Percentiles rank a stretch among this genome's conserved stretches.
Evolutionary conservation across 2,113 vertebrate genomes (phyloP).

Genomic region (Silurus asotus): DNA sequence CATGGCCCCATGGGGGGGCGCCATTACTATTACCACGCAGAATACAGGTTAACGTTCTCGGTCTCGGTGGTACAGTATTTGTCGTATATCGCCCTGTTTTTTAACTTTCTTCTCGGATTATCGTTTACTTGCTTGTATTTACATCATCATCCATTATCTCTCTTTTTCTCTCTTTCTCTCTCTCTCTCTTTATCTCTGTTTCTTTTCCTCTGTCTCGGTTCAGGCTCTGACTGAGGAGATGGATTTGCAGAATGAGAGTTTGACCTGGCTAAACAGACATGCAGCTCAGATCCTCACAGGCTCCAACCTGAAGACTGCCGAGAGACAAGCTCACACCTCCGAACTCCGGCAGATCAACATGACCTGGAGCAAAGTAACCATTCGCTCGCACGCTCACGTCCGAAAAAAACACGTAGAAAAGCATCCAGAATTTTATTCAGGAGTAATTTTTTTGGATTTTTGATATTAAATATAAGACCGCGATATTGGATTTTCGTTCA

Average conservation of each 20-base stretch:
- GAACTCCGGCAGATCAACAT: constrained; percentile 79
- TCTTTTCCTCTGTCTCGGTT: not conserved
- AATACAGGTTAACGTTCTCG: too few species aligned
- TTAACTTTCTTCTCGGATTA: not conserved
- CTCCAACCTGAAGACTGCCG: constrained; percentile 73
- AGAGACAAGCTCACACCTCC: constrained; percentile 77
- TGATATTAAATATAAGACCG: not conserved
- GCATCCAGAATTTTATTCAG: too few species aligned
- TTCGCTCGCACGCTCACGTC: not conserved
- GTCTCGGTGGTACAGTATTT: not conserved
- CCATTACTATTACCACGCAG: too few species aligned
- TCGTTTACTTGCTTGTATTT: too few species aligned
- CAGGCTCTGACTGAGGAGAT: constrained; percentile 82
- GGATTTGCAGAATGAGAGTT: constrained; percentile 77
- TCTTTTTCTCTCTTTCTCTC: not conserved
- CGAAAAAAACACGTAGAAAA: not conserved
- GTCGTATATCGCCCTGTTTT: not conserved
- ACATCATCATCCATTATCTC: not conserved
- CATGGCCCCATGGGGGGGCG: not conserved
- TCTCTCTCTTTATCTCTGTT: not conserved
- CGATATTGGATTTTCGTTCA: not conserved
- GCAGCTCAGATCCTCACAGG: constrained; percentile 80
- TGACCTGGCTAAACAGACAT: constrained; percentile 86
- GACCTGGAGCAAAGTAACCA: constrained; percentile 84
- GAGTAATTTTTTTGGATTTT: not conserved